Conservation (phyloP, 2,113 vertebrate genomes). For the Thalassoma bifasciatum region DNA sequence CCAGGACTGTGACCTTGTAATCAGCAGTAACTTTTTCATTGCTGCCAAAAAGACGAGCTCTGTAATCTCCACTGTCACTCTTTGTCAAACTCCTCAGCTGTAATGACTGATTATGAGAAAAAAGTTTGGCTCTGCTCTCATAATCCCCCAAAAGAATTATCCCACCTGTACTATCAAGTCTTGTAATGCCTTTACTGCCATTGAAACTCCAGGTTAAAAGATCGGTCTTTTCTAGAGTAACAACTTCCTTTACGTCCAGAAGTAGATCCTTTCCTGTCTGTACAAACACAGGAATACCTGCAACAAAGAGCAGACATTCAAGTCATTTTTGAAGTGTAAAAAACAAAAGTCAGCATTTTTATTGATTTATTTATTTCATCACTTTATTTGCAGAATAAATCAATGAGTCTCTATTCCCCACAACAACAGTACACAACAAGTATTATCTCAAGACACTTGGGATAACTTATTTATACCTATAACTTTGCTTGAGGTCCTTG, state of each 20-base stretch:
- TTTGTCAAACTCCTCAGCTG: neutral
- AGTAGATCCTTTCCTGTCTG: slow-evolving; percentile 22
- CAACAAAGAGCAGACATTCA: neutral
- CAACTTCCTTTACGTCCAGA: neutral
- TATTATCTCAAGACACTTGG: too few relatives aligned
- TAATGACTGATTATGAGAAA: neutral
- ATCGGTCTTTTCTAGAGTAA: fast-evolving
- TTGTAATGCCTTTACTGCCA: neutral
- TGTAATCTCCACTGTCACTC: slow-evolving; percentile 10
- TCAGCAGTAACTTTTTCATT: fast-evolving
- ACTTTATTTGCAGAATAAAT: too few relatives aligned
- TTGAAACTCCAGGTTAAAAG: neutral
- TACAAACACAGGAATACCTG: slow-evolving; percentile 7
- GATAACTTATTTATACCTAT: too few relatives aligned
- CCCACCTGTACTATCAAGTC: fast-evolving
- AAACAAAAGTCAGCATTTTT: neutral
- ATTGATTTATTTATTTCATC: too few relatives aligned
- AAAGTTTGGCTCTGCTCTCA: neutral
- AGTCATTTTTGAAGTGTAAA: neutral
- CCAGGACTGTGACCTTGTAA: slow-evolving; percentile 13
- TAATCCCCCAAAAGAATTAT: fast-evolving
- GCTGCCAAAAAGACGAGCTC: fast-evolving
- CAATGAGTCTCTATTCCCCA: too few relatives aligned
- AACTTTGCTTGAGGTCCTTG: too few relatives aligned
- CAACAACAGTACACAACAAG: too few relatives aligned